Base-by-base conservation (phyloP, 2,113 vertebrate genomes). In the Labeo rohita region DNA sequence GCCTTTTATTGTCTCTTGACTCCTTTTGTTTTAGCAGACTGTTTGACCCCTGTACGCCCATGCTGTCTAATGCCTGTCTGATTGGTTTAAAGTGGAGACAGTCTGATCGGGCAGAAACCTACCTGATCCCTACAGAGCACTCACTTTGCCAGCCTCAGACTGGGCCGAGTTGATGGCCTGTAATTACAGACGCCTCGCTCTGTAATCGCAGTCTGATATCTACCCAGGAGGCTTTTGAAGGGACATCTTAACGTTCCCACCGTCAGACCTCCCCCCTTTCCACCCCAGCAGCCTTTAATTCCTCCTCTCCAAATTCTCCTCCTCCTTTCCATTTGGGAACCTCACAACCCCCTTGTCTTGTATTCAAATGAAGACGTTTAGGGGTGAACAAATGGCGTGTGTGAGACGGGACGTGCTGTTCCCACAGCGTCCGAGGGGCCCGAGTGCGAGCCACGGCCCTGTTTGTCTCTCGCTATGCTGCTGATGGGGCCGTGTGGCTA, bases 361-460 rank as follows among this genome's bases (percentile, higher is more conserved):
- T 63, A 61, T 84, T 34, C 82, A 87, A 91, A 87, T 92, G 90
- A 91, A 90, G 68, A 74, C 45, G 88, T 92, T 84, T 86, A 81
- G 87, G 86, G 85, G 86, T 90, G 87, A 91, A 87, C 91, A 75
- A 90, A 91, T 93, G 92, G 91, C 61, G 86, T 91, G 90, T 90
- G 77, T 85, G 72, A 73, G 84, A 85, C 80, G 86, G n/a, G 84
- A 84, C 73, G 6, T 13, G 76, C 91, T 84, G 90, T 94, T 93
- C 93, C 90, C 93, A 93, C 93, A 90, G 74, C 12, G 43, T 61
- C 89, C 52, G 72, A 87, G 85, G 82, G 88, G 86, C 89, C 86
- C 85, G 90, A 89, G 87, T 86, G 88, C 56, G 8, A 83, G 74
- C n/a, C 85, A 88, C 61, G 75, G 86, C 90, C 90, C 90, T 87